phyloP scores from a whole-genome alignment of 2,113 vertebrate species.

The Lophochroa leadbeateri region DNA sequence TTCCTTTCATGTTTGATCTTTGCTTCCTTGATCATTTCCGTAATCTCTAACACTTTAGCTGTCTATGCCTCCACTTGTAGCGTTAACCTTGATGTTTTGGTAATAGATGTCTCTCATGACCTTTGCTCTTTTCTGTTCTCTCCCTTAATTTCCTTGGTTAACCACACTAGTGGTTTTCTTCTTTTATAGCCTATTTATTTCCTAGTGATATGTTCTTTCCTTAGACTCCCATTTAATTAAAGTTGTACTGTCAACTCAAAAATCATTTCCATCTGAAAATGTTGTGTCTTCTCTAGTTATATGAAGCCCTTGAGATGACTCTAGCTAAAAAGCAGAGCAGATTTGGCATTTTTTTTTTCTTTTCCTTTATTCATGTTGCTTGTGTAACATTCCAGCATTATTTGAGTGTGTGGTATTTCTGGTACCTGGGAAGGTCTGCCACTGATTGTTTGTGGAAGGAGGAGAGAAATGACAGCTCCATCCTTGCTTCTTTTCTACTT shows the following conservation, averaged over 20 bases:
- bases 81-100: slow-evolving; percentile 40
- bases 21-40: slow-evolving; percentile 1
- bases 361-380: not conserved
- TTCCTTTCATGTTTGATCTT: slow-evolving; percentile 40
- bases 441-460: not conserved
- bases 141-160: slow-evolving; percentile 55
- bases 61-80: not conserved
- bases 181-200: slow-evolving; percentile 57
- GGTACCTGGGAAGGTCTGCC: not conserved
- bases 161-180: slow-evolving; percentile 27
- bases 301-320: not conserved
- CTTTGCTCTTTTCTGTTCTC: slow-evolving; percentile 49
- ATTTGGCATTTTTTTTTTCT: not conserved
- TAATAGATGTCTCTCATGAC: slow-evolving; percentile 28
- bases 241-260: slow-evolving; percentile 24
- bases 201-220: not conserved
- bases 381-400: not conserved
- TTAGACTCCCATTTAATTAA: slow-evolving; percentile 63
- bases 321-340: not conserved
- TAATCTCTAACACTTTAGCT: slow-evolving; percentile 26
- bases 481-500: not conserved
- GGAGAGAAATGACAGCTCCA: not conserved
- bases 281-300: slow-evolving; percentile 34
- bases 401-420: not conserved
- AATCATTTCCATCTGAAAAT: slow-evolving; percentile 56